Evolutionary conservation across 1,140 invertebrate species (phyloP), one percentile per base, ranked within the genome.

Genomic region (Drosophila ananassae): DNA sequence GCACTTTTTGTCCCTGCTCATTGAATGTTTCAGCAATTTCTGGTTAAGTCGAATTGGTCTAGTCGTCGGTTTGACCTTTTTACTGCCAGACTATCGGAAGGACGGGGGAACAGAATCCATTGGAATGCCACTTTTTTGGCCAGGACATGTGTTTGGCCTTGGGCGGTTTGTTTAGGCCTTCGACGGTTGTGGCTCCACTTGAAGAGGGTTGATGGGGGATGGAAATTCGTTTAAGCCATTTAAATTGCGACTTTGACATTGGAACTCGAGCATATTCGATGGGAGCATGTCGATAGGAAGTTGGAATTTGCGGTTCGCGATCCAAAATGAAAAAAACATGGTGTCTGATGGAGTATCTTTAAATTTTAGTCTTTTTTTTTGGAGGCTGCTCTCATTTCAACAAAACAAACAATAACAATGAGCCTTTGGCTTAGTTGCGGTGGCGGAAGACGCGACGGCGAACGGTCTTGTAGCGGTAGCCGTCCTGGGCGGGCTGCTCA

Each of bases 401-500:
- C 68, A 81, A 69, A 44, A 69, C 69, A 52, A 56, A 74, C 72
- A 67, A 74, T 66, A 55, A 71, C 37, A 47, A 34, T 22, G 6
- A 1, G 22, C n/a, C 13, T 8, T 2, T 17, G 21, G 52, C 22
- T 63, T 77, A 89, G 73, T 89, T 89, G 75, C 90, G 90, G 51
- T 87, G 79, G 28, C 90, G 90, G 63, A 91, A 80, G 72, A 90
- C 85, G 24, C 90, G 77, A 62, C 90, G 89, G 48, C 90, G 90
- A 2, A 91, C 84, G 6, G 82, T 87, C 69, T 90, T 91, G 74
- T 91, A 91, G 72, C 89, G 90, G 51, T 91, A 91, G 3, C 90
- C 90, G 61, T 91, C 90, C 64, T 83, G 79, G 37, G 90, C 81
- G 5, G 84, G 84, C 73, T 84, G 79, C 24, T 90, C 84, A 59